Conservation (phyloP, 2,797 vertebrate genomes). For the Peromyscus nudipes region DNA sequence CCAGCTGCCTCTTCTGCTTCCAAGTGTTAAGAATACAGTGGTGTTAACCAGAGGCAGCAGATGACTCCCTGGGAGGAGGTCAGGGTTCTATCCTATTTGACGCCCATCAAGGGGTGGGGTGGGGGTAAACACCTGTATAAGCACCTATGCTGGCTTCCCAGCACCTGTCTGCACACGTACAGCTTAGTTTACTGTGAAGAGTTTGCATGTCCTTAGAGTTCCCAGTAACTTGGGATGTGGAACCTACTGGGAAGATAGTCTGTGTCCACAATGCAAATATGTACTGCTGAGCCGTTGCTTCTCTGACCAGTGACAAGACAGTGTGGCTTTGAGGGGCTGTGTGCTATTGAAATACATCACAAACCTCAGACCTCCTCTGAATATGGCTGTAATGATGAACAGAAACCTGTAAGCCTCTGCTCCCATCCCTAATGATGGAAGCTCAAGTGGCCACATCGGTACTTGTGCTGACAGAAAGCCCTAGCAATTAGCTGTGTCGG, state of each 20-base stretch:
- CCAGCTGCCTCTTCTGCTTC: neutral
- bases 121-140: neutral
- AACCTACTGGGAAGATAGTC: neutral
- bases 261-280: neutral
- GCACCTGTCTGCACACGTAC: fast-evolving
- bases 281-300: too few relatives aligned
- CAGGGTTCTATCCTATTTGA: neutral
- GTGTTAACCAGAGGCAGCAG: neutral
- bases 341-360: neutral
- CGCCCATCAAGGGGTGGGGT: neutral
- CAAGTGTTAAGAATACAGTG: neutral
- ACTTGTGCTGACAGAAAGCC: neutral
- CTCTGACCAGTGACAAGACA: fast-evolving
- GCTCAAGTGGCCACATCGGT: neutral
- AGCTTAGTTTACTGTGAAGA: neutral
- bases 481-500: neutral
- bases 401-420: neutral
- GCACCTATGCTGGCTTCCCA: fast-evolving
- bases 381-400: neutral
- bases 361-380: neutral
- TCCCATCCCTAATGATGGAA: neutral
- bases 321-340: neutral
- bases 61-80: neutral
- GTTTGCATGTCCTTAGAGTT: neutral
- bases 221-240: neutral